phyloP scores from a whole-genome alignment of 2,797 vertebrate genomes.

The Onychomys arenicola region DNA sequence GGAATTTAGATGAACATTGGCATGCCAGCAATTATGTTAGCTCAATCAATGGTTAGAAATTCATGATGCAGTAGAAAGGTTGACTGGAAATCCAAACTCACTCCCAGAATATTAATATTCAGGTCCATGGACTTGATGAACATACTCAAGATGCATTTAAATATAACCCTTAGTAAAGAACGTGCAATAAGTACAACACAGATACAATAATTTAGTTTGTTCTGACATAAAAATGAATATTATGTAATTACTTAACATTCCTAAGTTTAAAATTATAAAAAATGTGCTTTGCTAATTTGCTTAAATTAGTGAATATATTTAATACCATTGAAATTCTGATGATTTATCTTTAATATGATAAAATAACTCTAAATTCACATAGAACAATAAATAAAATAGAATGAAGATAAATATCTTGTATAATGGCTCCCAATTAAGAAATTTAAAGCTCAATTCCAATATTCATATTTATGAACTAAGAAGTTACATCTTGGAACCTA shows the following conservation, averaged over 20 bases:
- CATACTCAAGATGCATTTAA: neutral
- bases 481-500: neutral
- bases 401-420: neutral
- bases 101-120: constrained; percentile 11
- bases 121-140: neutral
- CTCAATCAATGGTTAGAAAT: neutral
- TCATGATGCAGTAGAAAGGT: neutral
- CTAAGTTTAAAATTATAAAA: constrained; percentile 26
- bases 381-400: neutral
- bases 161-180: neutral
- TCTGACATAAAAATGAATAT: neutral
- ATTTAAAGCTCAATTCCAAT: neutral
- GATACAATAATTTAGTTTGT: neutral
- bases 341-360: constrained; percentile 6
- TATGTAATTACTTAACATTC: neutral
- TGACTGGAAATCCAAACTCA: neutral
- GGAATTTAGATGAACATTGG: constrained; percentile 33
- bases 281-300: neutral
- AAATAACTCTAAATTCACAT: neutral
- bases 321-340: neutral
- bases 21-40: neutral
- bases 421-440: neutral
- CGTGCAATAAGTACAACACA: neutral
- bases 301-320: neutral
- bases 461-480: neutral